Percentiles rank a stretch among this genome's conserved stretches.
Evolutionary conservation across 2,797 vertebrate species (phyloP).

Genomic region (Anniella stebbinsi): DNA sequence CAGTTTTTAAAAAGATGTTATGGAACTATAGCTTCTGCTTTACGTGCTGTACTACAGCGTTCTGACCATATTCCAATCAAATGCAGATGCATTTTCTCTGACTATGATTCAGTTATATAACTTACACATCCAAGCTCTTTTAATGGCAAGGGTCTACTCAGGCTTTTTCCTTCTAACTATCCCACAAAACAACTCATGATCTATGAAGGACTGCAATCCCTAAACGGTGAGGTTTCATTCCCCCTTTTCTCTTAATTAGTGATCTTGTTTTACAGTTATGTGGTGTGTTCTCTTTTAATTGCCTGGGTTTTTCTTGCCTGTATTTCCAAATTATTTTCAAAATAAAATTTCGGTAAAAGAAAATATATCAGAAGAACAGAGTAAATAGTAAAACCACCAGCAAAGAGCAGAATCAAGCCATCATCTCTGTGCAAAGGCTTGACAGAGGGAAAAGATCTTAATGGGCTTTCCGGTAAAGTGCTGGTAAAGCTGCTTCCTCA

Average conservation of each 20-base stretch:
- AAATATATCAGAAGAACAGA: not conserved
- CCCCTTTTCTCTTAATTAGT: not conserved
- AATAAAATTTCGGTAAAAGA: not conserved
- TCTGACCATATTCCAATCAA: not conserved
- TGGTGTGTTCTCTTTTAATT: not conserved
- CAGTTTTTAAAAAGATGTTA: not conserved
- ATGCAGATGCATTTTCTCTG: not conserved
- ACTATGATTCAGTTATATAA: not conserved
- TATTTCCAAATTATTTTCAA: not conserved
- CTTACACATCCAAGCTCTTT: not conserved
- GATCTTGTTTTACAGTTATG: not conserved
- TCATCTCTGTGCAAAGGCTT: not conserved
- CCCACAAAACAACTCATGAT: not conserved
- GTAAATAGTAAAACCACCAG: not conserved
- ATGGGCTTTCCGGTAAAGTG: not conserved
- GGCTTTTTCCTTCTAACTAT: not conserved
- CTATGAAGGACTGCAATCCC: not conserved
- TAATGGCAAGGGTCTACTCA: not conserved
- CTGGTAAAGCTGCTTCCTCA: not conserved
- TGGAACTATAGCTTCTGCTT: not conserved
- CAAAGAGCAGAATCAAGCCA: not conserved
- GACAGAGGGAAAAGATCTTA: not conserved
- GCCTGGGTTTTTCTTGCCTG: not conserved
- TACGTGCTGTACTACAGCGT: not conserved
- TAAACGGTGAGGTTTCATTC: not conserved